Percentiles rank a stretch among this genome's conserved stretches.
These are phyloP conservation scores for Pseudorasbora parva DNA, from an alignment of 2,113 vertebrate species.

Conservation along the genomic window DNA sequence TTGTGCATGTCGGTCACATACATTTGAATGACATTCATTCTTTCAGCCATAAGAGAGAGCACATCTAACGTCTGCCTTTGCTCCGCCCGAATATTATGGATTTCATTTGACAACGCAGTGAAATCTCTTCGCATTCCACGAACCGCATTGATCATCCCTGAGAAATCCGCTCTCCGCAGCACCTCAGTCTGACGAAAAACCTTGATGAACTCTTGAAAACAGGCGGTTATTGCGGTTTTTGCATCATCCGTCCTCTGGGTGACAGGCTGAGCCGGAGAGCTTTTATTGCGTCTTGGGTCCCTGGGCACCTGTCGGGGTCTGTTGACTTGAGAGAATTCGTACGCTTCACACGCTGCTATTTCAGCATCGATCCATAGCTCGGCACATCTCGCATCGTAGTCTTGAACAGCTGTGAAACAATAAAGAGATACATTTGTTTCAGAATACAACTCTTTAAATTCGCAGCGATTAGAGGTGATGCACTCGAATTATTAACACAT, in stretches of 20 bases:
- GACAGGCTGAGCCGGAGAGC: neutral
- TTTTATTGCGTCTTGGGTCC: neutral
- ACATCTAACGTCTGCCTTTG: neutral
- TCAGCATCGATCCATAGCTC: neutral
- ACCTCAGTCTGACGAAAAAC: too few species aligned
- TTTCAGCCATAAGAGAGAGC: neutral
- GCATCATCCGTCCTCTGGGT: neutral
- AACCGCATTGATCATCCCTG: neutral
- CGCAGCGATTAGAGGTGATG: neutral
- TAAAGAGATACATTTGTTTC: neutral
- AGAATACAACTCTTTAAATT: too few species aligned
- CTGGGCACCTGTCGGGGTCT: neutral
- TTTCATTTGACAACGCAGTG: neutral
- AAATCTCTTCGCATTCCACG: neutral
- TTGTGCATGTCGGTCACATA: neutral
- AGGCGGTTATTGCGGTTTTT: neutral
- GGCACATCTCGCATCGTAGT: neutral
- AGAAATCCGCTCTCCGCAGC: neutral
- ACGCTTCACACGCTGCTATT: neutral
- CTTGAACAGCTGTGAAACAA: neutral
- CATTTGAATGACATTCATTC: neutral
- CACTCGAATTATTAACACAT: neutral
- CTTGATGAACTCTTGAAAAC: neutral
- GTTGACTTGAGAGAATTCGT: neutral
- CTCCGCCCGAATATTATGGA: neutral